phyloP scores from a whole-genome alignment of 2,797 vertebrate species.

The Phylloscopus collybita region DNA sequence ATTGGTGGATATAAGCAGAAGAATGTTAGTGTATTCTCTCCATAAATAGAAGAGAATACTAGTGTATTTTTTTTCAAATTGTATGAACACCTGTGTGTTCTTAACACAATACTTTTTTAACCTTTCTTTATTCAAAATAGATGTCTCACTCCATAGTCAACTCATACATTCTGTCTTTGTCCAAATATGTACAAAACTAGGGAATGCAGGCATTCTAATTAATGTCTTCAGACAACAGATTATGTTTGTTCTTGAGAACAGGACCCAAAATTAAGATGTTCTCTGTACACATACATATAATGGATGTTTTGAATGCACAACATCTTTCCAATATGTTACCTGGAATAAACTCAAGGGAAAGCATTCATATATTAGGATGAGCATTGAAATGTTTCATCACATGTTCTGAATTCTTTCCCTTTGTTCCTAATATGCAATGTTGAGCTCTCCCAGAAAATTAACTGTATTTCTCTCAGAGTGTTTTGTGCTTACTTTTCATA shows the following conservation, averaged over 20 bases:
- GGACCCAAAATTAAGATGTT: neutral
- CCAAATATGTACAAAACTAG: neutral
- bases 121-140: neutral
- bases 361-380: neutral
- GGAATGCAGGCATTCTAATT: neutral
- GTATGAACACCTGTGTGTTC: neutral
- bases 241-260: neutral
- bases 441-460: neutral
- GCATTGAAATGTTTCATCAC: neutral
- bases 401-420: neutral
- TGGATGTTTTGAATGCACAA: neutral
- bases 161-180: neutral
- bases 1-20: neutral
- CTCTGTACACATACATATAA: too few relatives aligned
- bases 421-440: neutral
- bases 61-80: neutral
- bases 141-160: neutral
- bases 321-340: neutral
- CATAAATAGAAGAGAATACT: neutral
- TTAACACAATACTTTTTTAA: neutral
- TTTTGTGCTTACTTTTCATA: neutral
- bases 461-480: neutral
- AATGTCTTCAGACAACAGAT: neutral
- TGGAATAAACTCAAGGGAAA: neutral
- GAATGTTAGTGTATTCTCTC: neutral